Evolutionary conservation across 2,888 invertebrate species (phyloP), one percentile per base, ranked within the genome.

Genomic region (Hypercompe scribonia): DNA sequence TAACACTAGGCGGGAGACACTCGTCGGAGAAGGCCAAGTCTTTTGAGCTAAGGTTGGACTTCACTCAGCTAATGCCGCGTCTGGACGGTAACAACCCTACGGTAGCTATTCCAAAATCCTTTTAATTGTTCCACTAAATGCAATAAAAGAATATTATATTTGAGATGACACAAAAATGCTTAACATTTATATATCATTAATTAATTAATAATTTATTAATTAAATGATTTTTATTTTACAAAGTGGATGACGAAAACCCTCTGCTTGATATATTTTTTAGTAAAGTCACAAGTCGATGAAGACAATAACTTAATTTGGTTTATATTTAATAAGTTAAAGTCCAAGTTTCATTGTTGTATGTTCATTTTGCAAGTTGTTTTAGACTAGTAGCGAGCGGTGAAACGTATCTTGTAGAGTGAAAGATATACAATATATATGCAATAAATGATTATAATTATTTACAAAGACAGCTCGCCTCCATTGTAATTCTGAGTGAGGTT

Each of bases 1-100:
- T 80, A 82, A 81, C 81, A 80, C 76, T 74, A 75, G 74, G 65
- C 67, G 76, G 77, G 77, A 58, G 69, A 68, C 68, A 74, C 72
- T 66, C 68, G 39, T 67, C 33, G 50, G 54, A 64, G 18, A 63
- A 70, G 34, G 28, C 11, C 63, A 28, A 68, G 64, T 46, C 33
- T 58, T 33, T 58, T 8, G 31, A 63, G 31, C 65, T 31, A 46
- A n/a, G n/a, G 33, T 46, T 34, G 63, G 31, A 70, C 70, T 46
- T 33, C 61, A 70, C 70, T 63, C 46, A 64, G 33, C n/a, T 15
- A 5, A n/a, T 21, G 42, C 28, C 31, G 36, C 24, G 24, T 54
- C n/a, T 24, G 24, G 50, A 50, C 50, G 21, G 50, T 50, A 50
- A 50, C 50, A 24, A 64, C 24, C 63, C 33, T 33, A 34, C 64